phyloP scores from a whole-genome alignment of 2,888 invertebrate species.

The Morpho helenor region DNA sequence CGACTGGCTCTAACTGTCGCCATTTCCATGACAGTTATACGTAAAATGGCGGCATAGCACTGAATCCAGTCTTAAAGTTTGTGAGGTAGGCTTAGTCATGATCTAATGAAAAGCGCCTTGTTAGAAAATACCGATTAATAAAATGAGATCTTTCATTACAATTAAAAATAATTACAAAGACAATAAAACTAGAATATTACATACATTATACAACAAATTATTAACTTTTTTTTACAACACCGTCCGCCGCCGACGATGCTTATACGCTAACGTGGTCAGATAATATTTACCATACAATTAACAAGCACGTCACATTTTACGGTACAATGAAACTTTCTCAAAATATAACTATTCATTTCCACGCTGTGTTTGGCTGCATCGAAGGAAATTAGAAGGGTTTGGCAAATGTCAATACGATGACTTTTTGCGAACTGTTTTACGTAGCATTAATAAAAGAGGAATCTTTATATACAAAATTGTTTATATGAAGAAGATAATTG shows the following conservation, averaged over 20 bases:
- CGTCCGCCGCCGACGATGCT: constrained; percentile 49
- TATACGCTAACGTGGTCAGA: constrained; percentile 48
- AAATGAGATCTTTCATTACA: constrained; percentile 80
- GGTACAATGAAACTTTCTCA: constrained; percentile 68
- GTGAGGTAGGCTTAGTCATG: constrained; percentile 80
- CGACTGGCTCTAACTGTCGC: constrained; percentile 44
- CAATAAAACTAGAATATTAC: constrained; percentile 74
- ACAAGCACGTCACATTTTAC: constrained; percentile 57
- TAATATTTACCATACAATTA: constrained; percentile 51
- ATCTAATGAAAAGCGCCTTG: constrained; percentile 78
- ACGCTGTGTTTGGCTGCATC: constrained; percentile 11
- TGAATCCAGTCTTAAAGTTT: constrained; percentile 65
- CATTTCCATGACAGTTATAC: constrained; percentile 25
- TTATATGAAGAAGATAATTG: no score
- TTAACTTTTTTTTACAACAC: constrained; percentile 69
- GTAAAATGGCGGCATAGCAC: constrained; percentile 32
- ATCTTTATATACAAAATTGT: no score
- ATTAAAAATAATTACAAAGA: constrained; percentile 76
- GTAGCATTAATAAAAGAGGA: no score
- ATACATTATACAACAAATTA: constrained; percentile 73
- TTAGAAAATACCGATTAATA: constrained; percentile 80
- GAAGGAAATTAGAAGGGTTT: constrained; percentile 13
- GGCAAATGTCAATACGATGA: constrained; percentile 27
- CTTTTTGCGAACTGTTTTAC: constrained; percentile 4
- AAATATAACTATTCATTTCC: constrained; percentile 37